Percentiles rank a stretch among this genome's conserved stretches.
phyloP scores from a whole-genome alignment of 2,888 invertebrate genomes.

The Panzeria rudis region DNA sequence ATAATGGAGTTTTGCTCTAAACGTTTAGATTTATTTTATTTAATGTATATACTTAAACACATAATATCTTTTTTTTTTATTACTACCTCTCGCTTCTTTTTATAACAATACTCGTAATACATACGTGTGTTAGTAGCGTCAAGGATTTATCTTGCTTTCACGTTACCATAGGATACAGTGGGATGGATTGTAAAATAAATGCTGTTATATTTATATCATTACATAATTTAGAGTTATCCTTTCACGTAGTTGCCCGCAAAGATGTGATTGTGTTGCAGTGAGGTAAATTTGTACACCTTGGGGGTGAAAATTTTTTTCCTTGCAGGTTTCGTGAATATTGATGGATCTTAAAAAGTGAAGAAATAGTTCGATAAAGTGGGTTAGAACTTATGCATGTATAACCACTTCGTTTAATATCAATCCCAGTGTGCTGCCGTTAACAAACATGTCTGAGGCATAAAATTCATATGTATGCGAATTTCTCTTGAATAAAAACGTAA shows the following conservation, averaged over 20 bases:
- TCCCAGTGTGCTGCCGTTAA: neutral
- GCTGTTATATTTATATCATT: too few species aligned
- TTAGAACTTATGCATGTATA: too few species aligned
- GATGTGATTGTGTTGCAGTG: too few species aligned
- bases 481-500: constrained; percentile 32
- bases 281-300: too few species aligned
- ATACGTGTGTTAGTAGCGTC: constrained; percentile 47
- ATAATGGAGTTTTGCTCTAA: neutral
- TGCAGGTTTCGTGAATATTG: too few species aligned
- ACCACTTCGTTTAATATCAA: neutral
- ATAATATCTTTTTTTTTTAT: constrained; percentile 12
- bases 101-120: neutral
- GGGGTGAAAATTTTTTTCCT: too few species aligned
- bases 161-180: neutral
- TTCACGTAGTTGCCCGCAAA: too few species aligned
- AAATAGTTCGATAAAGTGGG: too few species aligned
- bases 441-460: constrained; percentile 29
- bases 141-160: constrained; percentile 52
- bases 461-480: neutral
- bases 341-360: too few species aligned
- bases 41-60: neutral
- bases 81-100: neutral
- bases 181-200: neutral
- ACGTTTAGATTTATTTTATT: constrained; percentile 15
- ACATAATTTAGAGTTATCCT: too few species aligned